phyloP scores from a whole-genome alignment of 2,113 vertebrate species.

The Origma solitaria region DNA sequence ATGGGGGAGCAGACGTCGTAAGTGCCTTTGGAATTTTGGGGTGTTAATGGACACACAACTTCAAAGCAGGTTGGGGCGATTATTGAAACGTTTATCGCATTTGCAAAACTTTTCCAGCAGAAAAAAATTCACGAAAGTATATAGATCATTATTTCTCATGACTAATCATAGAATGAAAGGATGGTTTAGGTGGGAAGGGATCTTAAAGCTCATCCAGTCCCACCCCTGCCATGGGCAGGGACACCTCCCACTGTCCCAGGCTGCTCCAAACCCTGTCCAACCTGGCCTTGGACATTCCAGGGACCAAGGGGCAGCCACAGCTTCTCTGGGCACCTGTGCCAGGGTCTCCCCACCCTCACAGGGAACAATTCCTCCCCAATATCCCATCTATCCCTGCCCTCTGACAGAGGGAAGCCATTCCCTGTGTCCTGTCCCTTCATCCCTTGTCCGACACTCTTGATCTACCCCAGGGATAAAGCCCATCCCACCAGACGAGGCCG shows the following conservation, averaged over 20 bases:
- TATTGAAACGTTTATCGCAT: background rate
- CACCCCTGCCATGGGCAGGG: background rate
- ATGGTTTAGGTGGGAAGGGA: background rate
- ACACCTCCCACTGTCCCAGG: rapidly evolving
- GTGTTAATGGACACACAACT: rapidly evolving
- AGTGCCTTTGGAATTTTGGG: background rate
- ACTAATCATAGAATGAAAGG: background rate
- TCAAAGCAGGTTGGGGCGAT: rapidly evolving
- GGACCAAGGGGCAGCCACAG: background rate
- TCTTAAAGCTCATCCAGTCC: rapidly evolving
- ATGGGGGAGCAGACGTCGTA: too few relatives aligned
- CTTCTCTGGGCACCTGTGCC: rapidly evolving
- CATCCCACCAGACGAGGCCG: background rate
- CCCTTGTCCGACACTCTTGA: background rate
- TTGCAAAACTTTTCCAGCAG: background rate
- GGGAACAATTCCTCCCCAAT: rapidly evolving
- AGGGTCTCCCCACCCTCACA: background rate
- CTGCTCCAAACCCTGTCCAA: rapidly evolving
- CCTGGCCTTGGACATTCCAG: background rate
- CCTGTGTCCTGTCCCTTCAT: background rate
- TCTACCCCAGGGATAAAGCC: background rate
- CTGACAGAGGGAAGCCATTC: background rate
- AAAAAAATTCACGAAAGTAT: background rate
- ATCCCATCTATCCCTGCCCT: rapidly evolving
- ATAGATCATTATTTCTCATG: background rate